These are phyloP conservation scores for Papilio xuthus DNA, from an alignment of 1,140 invertebrate species.

Conservation along the genomic window DNA sequence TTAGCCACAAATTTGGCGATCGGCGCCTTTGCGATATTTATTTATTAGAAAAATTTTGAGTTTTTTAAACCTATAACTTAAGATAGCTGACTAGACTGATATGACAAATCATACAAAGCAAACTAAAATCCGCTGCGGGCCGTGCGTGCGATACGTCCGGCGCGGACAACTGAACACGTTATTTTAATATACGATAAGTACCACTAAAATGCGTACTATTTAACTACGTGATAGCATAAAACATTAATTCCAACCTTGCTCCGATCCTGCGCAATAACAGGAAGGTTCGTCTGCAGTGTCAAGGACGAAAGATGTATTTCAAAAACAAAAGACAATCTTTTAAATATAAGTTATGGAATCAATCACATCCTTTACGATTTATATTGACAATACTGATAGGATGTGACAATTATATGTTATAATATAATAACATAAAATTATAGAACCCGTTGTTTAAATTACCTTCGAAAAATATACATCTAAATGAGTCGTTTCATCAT, in stretches of 20 bases:
- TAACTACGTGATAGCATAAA: background rate
- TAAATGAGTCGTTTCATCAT: too few relatives aligned
- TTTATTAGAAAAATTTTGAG: too few relatives aligned
- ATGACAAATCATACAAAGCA: too few relatives aligned
- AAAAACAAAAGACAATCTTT: background rate
- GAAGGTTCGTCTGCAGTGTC: background rate
- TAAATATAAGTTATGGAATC: background rate
- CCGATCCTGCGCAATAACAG: background rate
- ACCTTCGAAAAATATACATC: too few relatives aligned
- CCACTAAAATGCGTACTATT: background rate
- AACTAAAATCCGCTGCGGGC: too few relatives aligned
- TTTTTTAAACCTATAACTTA: too few relatives aligned
- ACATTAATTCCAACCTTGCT: background rate
- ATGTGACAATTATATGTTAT: too few relatives aligned
- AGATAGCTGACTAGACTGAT: too few relatives aligned
- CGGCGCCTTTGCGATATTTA: background rate
- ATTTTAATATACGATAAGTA: background rate
- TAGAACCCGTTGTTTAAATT: too few relatives aligned
- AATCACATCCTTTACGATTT: background rate
- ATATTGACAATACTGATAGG: background rate
- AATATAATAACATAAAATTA: too few relatives aligned
- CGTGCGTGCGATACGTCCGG: too few relatives aligned
- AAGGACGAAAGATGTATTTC: background rate
- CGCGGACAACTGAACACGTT: background rate
- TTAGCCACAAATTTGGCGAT: conserved; percentile 43